Conservation (phyloP, 1,140 invertebrate species). For the Brachionus rotundiformis region DNA sequence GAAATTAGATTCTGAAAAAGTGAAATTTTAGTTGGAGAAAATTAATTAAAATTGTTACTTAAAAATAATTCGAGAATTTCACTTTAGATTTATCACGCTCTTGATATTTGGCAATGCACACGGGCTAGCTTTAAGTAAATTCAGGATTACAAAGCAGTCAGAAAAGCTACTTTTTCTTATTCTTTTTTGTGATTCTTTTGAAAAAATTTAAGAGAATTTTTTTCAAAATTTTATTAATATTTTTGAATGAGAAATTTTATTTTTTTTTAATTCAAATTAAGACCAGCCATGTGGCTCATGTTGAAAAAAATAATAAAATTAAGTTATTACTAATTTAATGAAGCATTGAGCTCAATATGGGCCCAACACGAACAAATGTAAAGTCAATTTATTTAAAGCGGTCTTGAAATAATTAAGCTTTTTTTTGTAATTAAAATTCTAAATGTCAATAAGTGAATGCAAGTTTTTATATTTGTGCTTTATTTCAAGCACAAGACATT, state of each 20-base stretch:
- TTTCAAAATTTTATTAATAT: not conserved
- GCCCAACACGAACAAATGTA: not conserved
- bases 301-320: too few relatives aligned
- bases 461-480: not conserved
- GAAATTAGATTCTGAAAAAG: not conserved
- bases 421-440: slow-evolving; percentile 15
- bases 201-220: too few relatives aligned
- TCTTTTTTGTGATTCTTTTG: too few relatives aligned
- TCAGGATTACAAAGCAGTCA: not conserved
- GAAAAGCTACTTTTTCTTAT: not conserved
- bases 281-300: too few relatives aligned
- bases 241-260: too few relatives aligned
- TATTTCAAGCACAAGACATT: not conserved
- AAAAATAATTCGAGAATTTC: not conserved
- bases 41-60: slow-evolving; percentile 7
- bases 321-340: too few relatives aligned
- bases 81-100: not conserved
- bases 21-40: slow-evolving; percentile 8
- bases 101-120: not conserved
- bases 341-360: not conserved
- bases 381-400: not conserved
- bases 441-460: not conserved
- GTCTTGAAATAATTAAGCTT: not conserved
- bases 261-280: too few relatives aligned
- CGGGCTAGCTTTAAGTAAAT: not conserved